Conservation (phyloP, 2,797 vertebrate species). For the Podarcis lilfordi region DNA sequence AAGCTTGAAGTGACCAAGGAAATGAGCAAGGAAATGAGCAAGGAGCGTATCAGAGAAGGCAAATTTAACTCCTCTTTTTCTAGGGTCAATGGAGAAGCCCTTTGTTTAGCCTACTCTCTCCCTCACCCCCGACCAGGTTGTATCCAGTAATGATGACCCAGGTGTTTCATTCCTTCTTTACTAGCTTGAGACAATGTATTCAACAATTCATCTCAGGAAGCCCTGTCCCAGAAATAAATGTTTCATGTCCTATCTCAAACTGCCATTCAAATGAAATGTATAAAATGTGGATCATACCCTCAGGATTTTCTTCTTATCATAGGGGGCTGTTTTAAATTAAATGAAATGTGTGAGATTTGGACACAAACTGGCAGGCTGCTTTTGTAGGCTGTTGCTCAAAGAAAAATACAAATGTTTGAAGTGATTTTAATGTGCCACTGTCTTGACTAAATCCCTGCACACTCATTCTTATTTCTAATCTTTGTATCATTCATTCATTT, state of each 20-base stretch:
- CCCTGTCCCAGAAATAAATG: conserved; percentile 17
- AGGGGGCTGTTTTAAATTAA: conserved; percentile 55
- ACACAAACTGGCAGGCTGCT: conserved; percentile 39
- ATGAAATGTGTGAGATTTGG: conserved; percentile 60
- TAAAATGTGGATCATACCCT: conserved; percentile 36
- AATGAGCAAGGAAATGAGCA: background rate
- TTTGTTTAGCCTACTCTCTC: background rate
- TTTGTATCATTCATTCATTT: conserved; percentile 64
- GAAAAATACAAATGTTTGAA: conserved; percentile 63
- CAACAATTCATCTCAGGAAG: conserved; percentile 20
- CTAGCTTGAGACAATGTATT: background rate
- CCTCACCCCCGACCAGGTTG: background rate
- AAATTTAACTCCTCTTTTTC: background rate
- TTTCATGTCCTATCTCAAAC: conserved; percentile 32
- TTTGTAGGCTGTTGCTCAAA: conserved; percentile 54
- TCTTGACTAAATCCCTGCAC: conserved; percentile 53
- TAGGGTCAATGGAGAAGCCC: background rate
- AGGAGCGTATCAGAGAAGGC: background rate
- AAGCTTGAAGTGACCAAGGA: background rate
- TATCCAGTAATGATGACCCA: background rate
- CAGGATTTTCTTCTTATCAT: conserved; percentile 54
- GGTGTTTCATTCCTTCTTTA: background rate
- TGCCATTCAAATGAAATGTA: conserved; percentile 46
- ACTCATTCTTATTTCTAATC: conserved; percentile 62
- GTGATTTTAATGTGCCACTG: conserved; percentile 56